A percentile compares a stretch with the other conserved stretches of the same genome.
These are phyloP conservation scores for Denticeps clupeoides DNA, from an alignment of 2,797 vertebrate species.

Conservation along the genomic window DNA sequence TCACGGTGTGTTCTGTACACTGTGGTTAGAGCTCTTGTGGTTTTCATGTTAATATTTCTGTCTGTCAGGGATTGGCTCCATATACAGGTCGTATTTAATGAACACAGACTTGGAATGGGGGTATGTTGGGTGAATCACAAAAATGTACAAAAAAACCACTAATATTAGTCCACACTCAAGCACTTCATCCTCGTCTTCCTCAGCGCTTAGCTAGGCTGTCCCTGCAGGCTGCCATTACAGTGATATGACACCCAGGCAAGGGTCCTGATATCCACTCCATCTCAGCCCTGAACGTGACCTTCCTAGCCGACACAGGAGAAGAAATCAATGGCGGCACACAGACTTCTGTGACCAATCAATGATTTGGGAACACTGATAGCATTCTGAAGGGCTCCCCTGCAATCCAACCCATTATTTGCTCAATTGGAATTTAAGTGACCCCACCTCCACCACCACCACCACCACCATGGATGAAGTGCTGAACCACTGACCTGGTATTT, in stretches of 20 bases:
- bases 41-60: too few species aligned
- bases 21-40: too few species aligned
- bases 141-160: too few species aligned
- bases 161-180: too few species aligned
- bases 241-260: conserved; percentile 10
- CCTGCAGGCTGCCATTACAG: conserved; percentile 7
- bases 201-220: conserved; percentile 4
- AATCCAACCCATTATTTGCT: conserved; percentile 43
- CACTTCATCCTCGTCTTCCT: conserved; percentile 18
- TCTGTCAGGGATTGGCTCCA: too few species aligned
- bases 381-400: conserved; percentile 33
- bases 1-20: too few species aligned
- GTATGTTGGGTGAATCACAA: conserved; percentile 5
- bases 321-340: conserved; percentile 47
- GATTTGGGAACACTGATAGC: conserved; percentile 39
- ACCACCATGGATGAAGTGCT: conserved; percentile 43
- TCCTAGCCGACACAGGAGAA: conserved; percentile 39
- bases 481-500: conserved; percentile 55
- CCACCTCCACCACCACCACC: too few species aligned
- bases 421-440: conserved; percentile 44
- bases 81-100: too few species aligned
- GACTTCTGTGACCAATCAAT: conserved; percentile 46
- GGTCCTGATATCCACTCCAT: conserved; percentile 12
- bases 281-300: conserved; percentile 31
- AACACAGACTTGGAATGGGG: background rate